These are phyloP conservation scores for Phymanthus crucifer DNA, from an alignment of 92 coral and sea anemone species.

Conservation along the genomic window DNA sequence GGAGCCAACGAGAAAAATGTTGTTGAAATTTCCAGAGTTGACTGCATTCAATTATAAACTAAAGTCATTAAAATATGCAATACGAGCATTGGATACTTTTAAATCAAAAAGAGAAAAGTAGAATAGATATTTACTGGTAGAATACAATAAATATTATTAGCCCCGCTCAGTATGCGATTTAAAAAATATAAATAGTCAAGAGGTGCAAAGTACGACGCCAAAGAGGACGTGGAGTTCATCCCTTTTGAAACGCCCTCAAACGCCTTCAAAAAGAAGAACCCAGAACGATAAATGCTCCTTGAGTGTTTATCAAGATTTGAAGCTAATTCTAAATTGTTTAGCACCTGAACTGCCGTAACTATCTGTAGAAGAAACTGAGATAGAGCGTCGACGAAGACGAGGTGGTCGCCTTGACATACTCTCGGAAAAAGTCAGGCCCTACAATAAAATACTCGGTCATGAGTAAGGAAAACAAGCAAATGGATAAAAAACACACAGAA, in stretches of 20 bases:
- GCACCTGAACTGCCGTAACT: constrained; percentile 99
- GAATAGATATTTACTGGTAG: neutral
- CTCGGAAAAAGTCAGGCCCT: constrained; percentile 97
- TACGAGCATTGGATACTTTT: neutral
- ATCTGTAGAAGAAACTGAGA: constrained; percentile 99
- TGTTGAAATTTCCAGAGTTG: constrained; percentile 21
- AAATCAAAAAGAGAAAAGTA: neutral
- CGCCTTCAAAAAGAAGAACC: neutral
- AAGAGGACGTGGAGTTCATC: neutral
- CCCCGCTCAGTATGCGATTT: neutral
- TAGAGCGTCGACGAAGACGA: constrained; percentile 99
- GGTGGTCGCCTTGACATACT: constrained; percentile 99
- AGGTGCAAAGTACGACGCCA: neutral
- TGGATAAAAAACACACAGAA: neutral
- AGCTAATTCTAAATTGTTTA: constrained; percentile 3
- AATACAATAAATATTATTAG: neutral
- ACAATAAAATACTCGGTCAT: constrained; percentile 52
- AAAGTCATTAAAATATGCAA: neutral
- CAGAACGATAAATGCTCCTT: neutral
- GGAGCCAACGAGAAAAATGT: neutral
- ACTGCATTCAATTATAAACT: neutral
- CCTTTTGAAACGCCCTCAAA: neutral
- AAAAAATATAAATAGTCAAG: neutral
- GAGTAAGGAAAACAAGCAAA: constrained; percentile 13
- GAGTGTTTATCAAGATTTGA: neutral